These are phyloP conservation scores for Aromia moschata DNA, from an alignment of 2,888 invertebrate species.

Conservation along the genomic window DNA sequence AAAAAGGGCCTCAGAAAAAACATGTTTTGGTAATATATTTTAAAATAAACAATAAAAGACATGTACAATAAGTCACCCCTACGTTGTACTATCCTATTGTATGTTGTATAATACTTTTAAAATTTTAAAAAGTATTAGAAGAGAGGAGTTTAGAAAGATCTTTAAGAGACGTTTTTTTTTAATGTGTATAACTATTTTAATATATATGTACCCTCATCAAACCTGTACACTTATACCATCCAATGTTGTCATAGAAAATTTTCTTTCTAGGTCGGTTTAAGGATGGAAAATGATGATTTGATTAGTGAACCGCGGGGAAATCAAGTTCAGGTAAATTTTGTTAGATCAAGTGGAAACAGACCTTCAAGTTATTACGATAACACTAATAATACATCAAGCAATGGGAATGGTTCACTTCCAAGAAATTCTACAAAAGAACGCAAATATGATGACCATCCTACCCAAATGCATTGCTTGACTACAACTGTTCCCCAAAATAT, in stretches of 20 bases:
- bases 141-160: too few relatives aligned
- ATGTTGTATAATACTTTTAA: too few relatives aligned
- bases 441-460: constrained; percentile 54
- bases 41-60: too few relatives aligned
- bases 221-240: background rate
- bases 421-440: constrained; percentile 14
- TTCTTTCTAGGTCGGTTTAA: background rate
- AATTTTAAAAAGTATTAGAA: too few relatives aligned
- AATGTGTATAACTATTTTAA: too few relatives aligned
- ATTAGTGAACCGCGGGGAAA: too few relatives aligned
- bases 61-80: too few relatives aligned
- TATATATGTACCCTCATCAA: too few relatives aligned
- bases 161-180: too few relatives aligned
- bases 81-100: too few relatives aligned
- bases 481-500: constrained; percentile 78
- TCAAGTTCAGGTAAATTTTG: background rate
- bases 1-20: too few relatives aligned
- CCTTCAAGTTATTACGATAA: constrained; percentile 32
- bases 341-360: constrained; percentile 3
- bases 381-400: constrained; percentile 10
- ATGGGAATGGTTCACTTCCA: background rate
- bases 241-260: background rate
- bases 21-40: too few relatives aligned
- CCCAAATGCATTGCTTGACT: constrained; percentile 66
- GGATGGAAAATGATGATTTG: constrained; percentile 5